Percentiles rank a stretch among this genome's conserved stretches.
Evolutionary conservation across 2,113 vertebrate genomes (phyloP).

Genomic region (Campylomormyrus numenius): DNA sequence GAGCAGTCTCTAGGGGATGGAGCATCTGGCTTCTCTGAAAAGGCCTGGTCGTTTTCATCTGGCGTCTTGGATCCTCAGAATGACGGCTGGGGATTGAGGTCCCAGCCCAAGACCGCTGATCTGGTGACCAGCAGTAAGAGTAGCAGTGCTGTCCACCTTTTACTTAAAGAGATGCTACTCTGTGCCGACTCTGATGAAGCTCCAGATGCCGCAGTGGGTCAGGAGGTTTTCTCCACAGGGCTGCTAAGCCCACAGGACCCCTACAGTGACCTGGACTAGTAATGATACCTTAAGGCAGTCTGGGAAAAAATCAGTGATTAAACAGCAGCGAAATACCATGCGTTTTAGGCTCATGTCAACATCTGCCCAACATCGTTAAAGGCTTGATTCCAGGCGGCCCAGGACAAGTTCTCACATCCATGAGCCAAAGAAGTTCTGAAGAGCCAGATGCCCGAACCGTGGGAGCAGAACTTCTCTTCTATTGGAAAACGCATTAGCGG

Average conservation of each 20-base stretch:
- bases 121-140: background rate
- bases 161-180: background rate
- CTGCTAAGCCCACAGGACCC: background rate
- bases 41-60: background rate
- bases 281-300: background rate
- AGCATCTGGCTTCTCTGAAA: background rate
- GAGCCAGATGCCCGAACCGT: background rate
- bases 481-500: conserved; percentile 12
- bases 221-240: background rate
- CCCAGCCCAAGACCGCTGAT: background rate
- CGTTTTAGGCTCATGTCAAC: background rate
- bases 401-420: background rate
- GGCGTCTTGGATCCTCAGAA: background rate
- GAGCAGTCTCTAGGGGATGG: background rate
- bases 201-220: background rate
- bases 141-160: background rate
- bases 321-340: background rate
- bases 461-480: background rate
- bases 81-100: background rate
- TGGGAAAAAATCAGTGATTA: background rate
- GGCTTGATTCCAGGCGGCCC: background rate
- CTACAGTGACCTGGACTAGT: background rate
- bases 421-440: background rate
- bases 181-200: background rate
- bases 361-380: background rate